Conservation (phyloP, 2,888 invertebrate genomes). For the Drosophila birchii region DNA sequence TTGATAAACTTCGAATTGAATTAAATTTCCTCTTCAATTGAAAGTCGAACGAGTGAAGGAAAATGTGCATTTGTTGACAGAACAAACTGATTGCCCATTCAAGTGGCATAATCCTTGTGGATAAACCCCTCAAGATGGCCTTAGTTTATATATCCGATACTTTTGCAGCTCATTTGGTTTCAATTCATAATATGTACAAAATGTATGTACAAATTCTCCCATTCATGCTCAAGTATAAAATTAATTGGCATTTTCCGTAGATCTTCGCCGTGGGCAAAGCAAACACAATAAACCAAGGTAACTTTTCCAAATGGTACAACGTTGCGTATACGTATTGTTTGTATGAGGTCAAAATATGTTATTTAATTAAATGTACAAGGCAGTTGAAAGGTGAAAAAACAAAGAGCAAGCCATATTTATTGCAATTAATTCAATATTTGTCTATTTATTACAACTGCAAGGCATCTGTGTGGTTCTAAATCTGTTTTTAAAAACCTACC, state of each 20-base stretch:
- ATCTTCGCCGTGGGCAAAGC: slow-evolving; percentile 10
- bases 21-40: slow-evolving; percentile 19
- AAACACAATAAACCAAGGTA: slow-evolving; percentile 3
- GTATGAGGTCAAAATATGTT: background rate
- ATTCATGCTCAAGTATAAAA: slow-evolving; percentile 3
- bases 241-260: slow-evolving; percentile 24
- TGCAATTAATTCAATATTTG: slow-evolving; percentile 67
- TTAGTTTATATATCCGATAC: background rate
- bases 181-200: background rate
- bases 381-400: slow-evolving; percentile 29
- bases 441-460: slow-evolving; percentile 59
- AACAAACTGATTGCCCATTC: slow-evolving; percentile 16
- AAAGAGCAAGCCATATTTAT: slow-evolving; percentile 46
- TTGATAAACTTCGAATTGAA: slow-evolving; percentile 10
- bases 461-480: slow-evolving; percentile 52
- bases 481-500: slow-evolving; percentile 48
- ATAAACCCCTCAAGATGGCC: background rate
- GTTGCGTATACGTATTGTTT: slow-evolving; percentile 34
- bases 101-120: slow-evolving; percentile 9
- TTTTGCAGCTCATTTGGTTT: slow-evolving; percentile 21
- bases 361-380: slow-evolving; percentile 34
- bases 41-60: slow-evolving; percentile 1
- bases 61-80: slow-evolving; percentile 8
- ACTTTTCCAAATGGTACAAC: slow-evolving; percentile 13
- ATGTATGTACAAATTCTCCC: slow-evolving; percentile 8